Evolutionary conservation across 2,888 invertebrate species (phyloP), one percentile per base, ranked within the genome.

Genomic region (Rhaphigaster nebulosa): DNA sequence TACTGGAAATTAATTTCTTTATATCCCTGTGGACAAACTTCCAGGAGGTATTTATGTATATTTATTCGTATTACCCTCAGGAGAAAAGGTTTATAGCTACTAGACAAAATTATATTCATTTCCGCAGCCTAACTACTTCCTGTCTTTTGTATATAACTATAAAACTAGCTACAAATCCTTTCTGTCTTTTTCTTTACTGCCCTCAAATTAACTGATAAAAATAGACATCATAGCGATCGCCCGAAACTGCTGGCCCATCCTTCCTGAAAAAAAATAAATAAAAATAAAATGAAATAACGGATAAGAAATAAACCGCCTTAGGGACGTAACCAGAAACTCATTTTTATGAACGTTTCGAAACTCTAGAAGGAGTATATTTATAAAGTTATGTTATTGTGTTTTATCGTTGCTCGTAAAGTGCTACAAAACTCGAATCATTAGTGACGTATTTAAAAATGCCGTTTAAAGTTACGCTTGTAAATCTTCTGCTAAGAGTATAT

Each of bases 351-450:
- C 15, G n/a, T n/a, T 84, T n/a, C 45, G 84, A 84, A 84, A 84
- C 84, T 38, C 45, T 80, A 80, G 80, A 84, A 41, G 84, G 84
- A 84, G 45, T n/a, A 23, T 84, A 84, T 84, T 84, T 84, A 84
- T 84, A 84, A 84, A 45, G 45, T 76, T 45, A n/a, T 41, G 41
- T 41, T n/a, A 41, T 80, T 41, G 41, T 45, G 45, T 84, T 84
- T 84, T 84, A 84, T 84, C n/a, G 45, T 50, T 45, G 26, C 45
- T 76, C 84, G 84, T 84, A 84, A 84, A 84, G 26, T 23, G 45
- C 84, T 3, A 26, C 3, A 8, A 23, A 3, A 12, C n/a, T 50
- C 45, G n/a, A 45, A 50, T 84, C 84, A 84, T 84, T 84, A 84
- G 45, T n/a, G 84, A 84, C 45, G 12, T 84, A 84, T 84, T 84